Base-by-base conservation (phyloP, 2,888 invertebrate genomes). In the Catocala fraxini region DNA sequence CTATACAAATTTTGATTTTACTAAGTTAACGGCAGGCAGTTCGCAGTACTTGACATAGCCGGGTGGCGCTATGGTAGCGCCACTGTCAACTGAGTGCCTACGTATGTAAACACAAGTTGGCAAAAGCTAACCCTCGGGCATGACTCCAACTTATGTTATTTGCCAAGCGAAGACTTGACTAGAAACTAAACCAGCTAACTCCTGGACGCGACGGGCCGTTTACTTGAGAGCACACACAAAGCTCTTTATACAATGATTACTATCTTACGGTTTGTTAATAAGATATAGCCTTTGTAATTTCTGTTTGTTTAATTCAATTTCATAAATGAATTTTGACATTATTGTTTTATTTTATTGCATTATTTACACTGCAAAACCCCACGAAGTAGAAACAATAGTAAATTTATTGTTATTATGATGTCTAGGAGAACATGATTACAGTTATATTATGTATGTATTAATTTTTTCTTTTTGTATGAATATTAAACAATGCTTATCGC, bases 1-100 rank as follows among this genome's bases (percentile, higher is more conserved):
- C 82, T 82, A 80, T 81, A 79, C 73, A 82, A 83, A 86, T 86
- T 89, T 84, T 84, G 83, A 87, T 89, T 89, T 83, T 76, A 81
- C 83, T 85, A 81, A 86, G 71, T 73, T 70, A 75, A 80, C 65
- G 66, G 65, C 52, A 67, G 63, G 55, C 57, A 67, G 59, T 46
- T 46, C 25, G 42, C 34, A 42, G 41, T 47, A 48, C 15, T 9
- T 6, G 12, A 13, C 4, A 13, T 34, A n/a, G 5, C 59, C 58
- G 42, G 58, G 60, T 73, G 66, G 41, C 51, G 62, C 59, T 61
- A 70, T 57, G 43, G 71, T 74, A 71, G 80, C 73, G 73, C 79
- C 75, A 77, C 73, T 74, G 83, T 83, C 82, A 80, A 86, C 85
- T 82, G 12, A 52, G 56, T 56, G 66, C 45, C 56, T 73, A 75